Evolutionary conservation across 2,113 vertebrate genomes (phyloP), one percentile per base, ranked within the genome.

Genomic region (Cebidichthys violaceus): DNA sequence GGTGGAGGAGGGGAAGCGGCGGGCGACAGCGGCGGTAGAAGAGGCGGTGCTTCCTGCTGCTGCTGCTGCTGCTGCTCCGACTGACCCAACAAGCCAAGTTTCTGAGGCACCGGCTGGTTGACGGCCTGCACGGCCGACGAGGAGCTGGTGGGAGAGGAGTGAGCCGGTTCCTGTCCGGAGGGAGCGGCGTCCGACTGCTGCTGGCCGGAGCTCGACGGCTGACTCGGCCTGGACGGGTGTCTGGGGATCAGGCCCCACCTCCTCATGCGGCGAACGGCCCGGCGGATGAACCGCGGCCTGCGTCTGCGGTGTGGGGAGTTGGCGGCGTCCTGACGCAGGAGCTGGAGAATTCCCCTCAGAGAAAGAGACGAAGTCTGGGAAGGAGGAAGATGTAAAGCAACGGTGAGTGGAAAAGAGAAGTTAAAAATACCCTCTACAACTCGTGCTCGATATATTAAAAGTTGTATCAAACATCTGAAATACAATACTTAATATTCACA

Each of bases 291-390:
- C 1, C 96, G 94, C 1, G 96, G 96, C 2, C 96, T 88, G 37
- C 95, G 97, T 8, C 94, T 87, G 47, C 96, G 95, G 65, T 94
- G 94, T 0, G 93, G 89, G 15, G 93, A 90, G 84, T 82, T 92
- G 70, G 90, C 92, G 0, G 95, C 94, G 39, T 97, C 96, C 68
- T 97, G 96, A 14, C 97, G 95, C 41, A 97, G 93, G 24, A 97
- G 95, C 87, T 97, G 97, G 1, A 97, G 94, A 31, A 97, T 95
- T 35, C 96, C 96, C 65, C 97, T 95, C 74, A 98, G 93, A 74
- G 97, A 96, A 11, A 98, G 94, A 39, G 97, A 92, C 0, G 96
- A 96, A 24, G 95, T 94, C 97, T 98, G 65, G 66, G 3, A 7
- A 14, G 29, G 17, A 74, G 24, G 10, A 20, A 39, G 17, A 64